phyloP scores from a whole-genome alignment of 2,797 vertebrate species.

The Eleutherodactylus coqui region DNA sequence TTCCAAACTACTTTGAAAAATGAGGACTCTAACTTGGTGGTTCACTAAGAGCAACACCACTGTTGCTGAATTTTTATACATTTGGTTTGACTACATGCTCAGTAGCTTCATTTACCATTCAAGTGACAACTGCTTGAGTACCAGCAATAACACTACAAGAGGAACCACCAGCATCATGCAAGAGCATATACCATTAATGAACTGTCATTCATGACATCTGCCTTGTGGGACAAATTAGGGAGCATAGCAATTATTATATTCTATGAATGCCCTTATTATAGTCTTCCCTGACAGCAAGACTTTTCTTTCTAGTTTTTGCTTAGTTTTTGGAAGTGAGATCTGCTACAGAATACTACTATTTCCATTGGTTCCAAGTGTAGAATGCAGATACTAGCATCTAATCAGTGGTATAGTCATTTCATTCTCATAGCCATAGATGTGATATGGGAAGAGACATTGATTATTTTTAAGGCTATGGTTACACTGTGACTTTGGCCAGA shows the following conservation, averaged over 20 bases:
- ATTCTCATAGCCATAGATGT: neutral
- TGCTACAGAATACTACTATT: neutral
- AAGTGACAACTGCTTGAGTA: neutral
- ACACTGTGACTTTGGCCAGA: too few relatives aligned
- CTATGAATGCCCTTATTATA: constrained; percentile 18
- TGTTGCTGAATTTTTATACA: neutral
- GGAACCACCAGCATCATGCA: constrained; percentile 1
- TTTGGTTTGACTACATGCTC: neutral
- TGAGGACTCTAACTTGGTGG: neutral
- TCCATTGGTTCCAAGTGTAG: neutral
- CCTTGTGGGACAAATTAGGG: neutral
- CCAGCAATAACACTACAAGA: neutral
- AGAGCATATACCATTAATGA: neutral
- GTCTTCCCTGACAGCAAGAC: neutral
- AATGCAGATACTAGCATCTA: neutral
- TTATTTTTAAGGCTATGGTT: neutral
- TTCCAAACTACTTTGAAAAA: neutral
- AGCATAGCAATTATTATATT: constrained; percentile 16
- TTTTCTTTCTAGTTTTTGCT: neutral
- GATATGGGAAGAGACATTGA: neutral
- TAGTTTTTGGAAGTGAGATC: neutral
- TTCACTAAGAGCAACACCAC: neutral
- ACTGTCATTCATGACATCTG: constrained; percentile 1
- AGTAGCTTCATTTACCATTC: neutral
- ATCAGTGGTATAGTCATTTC: neutral